Base-by-base conservation (phyloP, 2,113 vertebrate species). In the Varanus komodoensis region DNA sequence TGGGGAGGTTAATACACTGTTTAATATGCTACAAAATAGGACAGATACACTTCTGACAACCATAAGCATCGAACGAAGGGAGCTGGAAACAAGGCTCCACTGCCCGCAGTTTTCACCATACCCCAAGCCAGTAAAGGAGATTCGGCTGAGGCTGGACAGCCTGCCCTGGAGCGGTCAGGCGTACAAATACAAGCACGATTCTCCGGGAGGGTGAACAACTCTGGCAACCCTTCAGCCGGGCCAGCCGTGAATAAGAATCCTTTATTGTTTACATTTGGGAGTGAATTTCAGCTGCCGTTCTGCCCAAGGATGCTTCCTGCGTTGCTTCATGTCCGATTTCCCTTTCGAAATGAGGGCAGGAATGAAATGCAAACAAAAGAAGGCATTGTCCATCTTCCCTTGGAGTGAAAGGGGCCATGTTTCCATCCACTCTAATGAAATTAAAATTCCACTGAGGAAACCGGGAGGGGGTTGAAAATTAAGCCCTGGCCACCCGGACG, bases 381-480 rank as follows among this genome's bases (percentile, higher is more conserved):
- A 1, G 7, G 25, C 14, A 57, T 85, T 86, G 82, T 90, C n/a
- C 8, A 21, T 34, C 32, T 25, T 71, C 48, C 64, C 77, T 52
- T 29, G 61, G 44, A 38, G 74, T 14, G 64, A 71, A 32, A 67
- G 44, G 48, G 74, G 15, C 74, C 12, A 34, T 25, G 44, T 32
- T 54, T 67, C 69, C 74, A 32, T 34, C 48, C 50, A 54, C 9
- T 11, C 21, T 69, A 80, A 86, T 80, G 71, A 54, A 69, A 86
- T 86, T 86, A 80, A 85, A 86, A 86, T 80, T 86, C 75, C 84
- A 52, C 34, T 23, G 75, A 32, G 67, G 34, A 67, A 75, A 32
- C 29, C 29, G 5, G 52, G 34, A 54, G 3, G 34, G 34, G 44
- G 2, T 2, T 68, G 50, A 29, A 34, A 34, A 61, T n/a, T 75